Evolutionary conservation across 2,797 vertebrate genomes (phyloP), one percentile per base, ranked within the genome.

Genomic region (Danionella dracula): DNA sequence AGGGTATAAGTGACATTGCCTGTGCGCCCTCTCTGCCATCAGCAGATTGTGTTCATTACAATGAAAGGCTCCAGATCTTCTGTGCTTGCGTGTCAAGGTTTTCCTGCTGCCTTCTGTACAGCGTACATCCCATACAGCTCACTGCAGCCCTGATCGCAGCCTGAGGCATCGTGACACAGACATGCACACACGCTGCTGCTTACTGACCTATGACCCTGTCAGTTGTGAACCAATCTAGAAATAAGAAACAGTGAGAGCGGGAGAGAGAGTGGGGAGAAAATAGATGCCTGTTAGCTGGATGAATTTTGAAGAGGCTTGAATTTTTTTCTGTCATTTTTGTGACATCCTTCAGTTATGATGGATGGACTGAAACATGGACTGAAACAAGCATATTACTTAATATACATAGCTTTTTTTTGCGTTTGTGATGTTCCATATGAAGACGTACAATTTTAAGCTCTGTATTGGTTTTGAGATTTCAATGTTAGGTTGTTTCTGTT

Each of bases 141-240:
- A 66, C 32, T 60, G 51, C 38, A 58, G 63, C 48, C 63, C 48
- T 31, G 45, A 45, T 56, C 44, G 15, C 50, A 71, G 48, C 69
- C 60, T 49, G 62, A 65, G 62, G 50, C 49, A 40, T n/a, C 21
- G 19, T 71, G 66, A 66, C 11, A 10, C 15, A 54, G 37, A 53
- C 41, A 23, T 49, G 17, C 19, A 61, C 57, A 61, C 58, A 38
- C 32, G n/a, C 63, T 56, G 53, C 61, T 51, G 23, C 23, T 69
- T 60, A 21, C 51, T 74, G 76, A 76, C 40, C 68, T 77, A 56
- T 65, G 50, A 68, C 51, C 50, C n/a, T 50, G 55, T 78, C 56
- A 71, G 68, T 58, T 72, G 72, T 77, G 53, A 41, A 48, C 32
- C 50, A 70, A 56, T 62, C 58, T 72, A 44, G 44, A 55, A 48